Conservation (phyloP, 2,888 invertebrate species). For the Ectemnius continuus region DNA sequence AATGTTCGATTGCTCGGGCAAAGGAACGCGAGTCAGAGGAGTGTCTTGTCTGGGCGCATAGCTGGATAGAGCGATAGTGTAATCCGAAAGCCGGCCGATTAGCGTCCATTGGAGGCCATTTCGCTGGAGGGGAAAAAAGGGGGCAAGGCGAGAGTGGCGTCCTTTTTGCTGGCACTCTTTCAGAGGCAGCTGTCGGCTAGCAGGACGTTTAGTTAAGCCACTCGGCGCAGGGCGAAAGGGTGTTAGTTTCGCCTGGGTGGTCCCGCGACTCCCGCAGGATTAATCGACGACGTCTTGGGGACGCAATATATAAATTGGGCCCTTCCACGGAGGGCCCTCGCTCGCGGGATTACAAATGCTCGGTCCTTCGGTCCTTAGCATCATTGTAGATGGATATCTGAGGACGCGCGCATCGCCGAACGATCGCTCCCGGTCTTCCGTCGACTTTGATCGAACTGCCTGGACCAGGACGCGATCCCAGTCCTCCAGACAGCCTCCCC, state of each 20-base stretch:
- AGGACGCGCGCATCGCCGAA: conserved; percentile 49
- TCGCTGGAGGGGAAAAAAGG: conserved; percentile 20
- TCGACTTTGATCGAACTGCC: conserved; percentile 73
- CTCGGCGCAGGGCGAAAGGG: conserved; percentile 68
- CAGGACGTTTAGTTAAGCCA: conserved; percentile 60
- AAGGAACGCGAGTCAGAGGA: not conserved
- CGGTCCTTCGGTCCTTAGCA: conserved; percentile 71
- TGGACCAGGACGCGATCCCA: conserved; percentile 10
- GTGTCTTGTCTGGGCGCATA: not conserved
- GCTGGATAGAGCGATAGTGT: conserved; percentile 16
- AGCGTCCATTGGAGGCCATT: conserved; percentile 37
- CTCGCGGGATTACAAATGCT: conserved; percentile 74
- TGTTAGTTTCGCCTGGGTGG: conserved; percentile 76
- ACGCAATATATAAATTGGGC: conserved; percentile 77
- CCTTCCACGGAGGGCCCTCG: conserved; percentile 55
- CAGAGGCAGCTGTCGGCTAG: conserved; percentile 45
- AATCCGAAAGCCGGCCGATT: conserved; percentile 40
- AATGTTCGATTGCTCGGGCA: not conserved
- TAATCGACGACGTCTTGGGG: conserved; percentile 74
- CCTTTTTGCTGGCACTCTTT: not conserved
- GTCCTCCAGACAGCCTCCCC: not conserved
- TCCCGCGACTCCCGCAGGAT: conserved; percentile 73
- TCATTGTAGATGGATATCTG: conserved; percentile 76
- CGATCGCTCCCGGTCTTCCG: conserved; percentile 61
- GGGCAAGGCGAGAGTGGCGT: not conserved